phyloP scores from a whole-genome alignment of 2,888 invertebrate genomes.

The Buathra laborator region DNA sequence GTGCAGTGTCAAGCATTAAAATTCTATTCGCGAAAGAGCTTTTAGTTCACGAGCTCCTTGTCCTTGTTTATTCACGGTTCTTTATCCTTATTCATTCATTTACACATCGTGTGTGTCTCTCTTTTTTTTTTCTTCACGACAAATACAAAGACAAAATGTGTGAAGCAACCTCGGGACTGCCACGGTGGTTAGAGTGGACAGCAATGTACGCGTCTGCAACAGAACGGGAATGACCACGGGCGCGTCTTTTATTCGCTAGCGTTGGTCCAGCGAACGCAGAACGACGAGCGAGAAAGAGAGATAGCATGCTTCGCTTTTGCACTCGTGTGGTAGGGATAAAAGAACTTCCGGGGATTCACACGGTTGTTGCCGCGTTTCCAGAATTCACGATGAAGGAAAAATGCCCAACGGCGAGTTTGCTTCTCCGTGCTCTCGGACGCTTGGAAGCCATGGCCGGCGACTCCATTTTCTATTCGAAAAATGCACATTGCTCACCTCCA shows the following conservation, averaged over 20 bases:
- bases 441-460: neutral
- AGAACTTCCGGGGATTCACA: constrained; percentile 48
- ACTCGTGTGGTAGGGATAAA: constrained; percentile 9
- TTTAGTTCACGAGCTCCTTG: constrained; percentile 53
- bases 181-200: constrained; percentile 37
- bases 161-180: constrained; percentile 19
- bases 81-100: constrained; percentile 28
- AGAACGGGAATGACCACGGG: constrained; percentile 34
- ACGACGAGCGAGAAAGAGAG: constrained; percentile 2
- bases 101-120: neutral
- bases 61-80: constrained; percentile 47
- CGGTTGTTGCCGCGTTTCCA: constrained; percentile 15
- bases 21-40: constrained; percentile 52
- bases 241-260: constrained; percentile 38
- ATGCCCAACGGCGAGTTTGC: constrained; percentile 16
- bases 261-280: constrained; percentile 30
- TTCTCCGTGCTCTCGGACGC: neutral
- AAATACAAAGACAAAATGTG: neutral
- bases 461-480: constrained; percentile 9
- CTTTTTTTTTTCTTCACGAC: neutral
- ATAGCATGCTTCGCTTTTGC: neutral
- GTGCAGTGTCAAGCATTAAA: constrained; percentile 23
- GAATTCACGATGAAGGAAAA: constrained; percentile 52
- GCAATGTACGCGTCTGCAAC: constrained; percentile 24
- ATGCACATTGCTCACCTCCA: constrained; percentile 2